These are phyloP conservation scores for Stichodactyla helianthus DNA, from an alignment of 64 coral and sea anemone species.

Conservation along the genomic window DNA sequence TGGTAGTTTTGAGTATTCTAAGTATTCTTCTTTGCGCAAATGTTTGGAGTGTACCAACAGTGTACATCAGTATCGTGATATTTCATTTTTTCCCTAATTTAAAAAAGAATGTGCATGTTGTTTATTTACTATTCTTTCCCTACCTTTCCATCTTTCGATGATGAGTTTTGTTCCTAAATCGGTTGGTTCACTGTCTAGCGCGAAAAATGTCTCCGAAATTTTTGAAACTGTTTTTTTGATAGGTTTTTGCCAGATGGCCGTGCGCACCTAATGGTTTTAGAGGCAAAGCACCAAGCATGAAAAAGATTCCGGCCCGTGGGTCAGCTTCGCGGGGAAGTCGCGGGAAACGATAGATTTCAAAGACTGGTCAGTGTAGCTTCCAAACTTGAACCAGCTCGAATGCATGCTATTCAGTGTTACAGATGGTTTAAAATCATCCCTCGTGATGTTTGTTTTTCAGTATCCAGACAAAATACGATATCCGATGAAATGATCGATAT, in stretches of 20 bases:
- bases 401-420: background rate
- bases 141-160: background rate
- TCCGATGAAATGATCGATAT: background rate
- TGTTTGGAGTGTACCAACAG: too few relatives aligned
- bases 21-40: too few relatives aligned
- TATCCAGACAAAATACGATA: background rate
- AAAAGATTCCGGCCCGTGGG: background rate
- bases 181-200: background rate
- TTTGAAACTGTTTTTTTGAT: background rate
- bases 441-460: background rate
- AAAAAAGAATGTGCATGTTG: background rate
- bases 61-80: too few relatives aligned
- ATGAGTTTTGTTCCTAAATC: background rate
- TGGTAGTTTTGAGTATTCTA: too few relatives aligned
- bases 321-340: background rate
- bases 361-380: background rate
- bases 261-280: background rate
- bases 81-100: background rate
- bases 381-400: background rate
- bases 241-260: background rate
- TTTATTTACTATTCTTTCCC: background rate
- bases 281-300: background rate
- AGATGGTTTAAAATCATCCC: background rate
- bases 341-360: background rate
- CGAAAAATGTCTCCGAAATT: background rate